phyloP scores from a whole-genome alignment of 1,140 invertebrate species.

The Pogonomyrmex barbatus region DNA sequence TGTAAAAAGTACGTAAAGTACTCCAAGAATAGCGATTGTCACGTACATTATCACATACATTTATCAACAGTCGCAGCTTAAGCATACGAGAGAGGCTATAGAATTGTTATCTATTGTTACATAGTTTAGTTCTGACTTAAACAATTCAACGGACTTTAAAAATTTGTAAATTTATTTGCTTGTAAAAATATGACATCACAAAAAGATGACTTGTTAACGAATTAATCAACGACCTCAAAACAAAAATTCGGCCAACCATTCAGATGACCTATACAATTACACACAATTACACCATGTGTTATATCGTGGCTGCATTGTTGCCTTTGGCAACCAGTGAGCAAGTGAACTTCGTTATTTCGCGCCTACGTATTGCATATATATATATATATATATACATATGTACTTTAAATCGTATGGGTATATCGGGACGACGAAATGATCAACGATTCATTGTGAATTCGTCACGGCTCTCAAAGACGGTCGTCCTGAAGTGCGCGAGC shows the following conservation, averaged over 20 bases:
- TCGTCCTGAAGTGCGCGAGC: conserved; percentile 7
- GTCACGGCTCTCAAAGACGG: background rate
- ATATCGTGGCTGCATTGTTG: background rate
- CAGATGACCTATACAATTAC: background rate
- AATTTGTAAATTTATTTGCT: background rate
- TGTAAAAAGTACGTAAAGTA: background rate
- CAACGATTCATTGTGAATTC: conserved; percentile 42
- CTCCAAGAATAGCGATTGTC: conserved; percentile 3
- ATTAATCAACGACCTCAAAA: background rate
- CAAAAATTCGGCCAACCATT: background rate
- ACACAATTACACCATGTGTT: background rate
- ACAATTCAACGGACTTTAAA: no score
- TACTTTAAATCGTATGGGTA: background rate
- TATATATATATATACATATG: no score
- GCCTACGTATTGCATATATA: background rate
- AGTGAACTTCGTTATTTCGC: conserved; percentile 27
- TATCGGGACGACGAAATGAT: conserved; percentile 1
- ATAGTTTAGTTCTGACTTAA: background rate
- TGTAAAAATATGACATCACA: background rate
- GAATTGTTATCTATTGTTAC: background rate
- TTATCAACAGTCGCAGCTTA: background rate
- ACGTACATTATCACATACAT: conserved; percentile 3
- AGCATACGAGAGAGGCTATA: background rate
- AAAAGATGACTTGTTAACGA: background rate
- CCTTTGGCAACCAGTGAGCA: conserved; percentile 13